phyloP scores from a whole-genome alignment of 2,797 vertebrate genomes.

The Premnoplex brunnescens region DNA sequence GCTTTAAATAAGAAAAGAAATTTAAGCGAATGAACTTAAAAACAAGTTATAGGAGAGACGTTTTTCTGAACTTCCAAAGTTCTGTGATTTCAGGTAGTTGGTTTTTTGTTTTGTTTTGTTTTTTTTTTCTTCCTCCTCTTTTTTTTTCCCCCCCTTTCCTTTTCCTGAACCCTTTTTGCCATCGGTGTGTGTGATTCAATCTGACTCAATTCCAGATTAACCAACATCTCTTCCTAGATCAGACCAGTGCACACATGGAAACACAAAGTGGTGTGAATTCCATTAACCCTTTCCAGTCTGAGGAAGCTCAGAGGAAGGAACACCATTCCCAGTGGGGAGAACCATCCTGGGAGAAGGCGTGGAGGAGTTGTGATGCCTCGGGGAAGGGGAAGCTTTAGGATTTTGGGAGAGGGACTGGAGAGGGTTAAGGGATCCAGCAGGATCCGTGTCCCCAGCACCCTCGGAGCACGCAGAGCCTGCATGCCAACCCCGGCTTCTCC shows the following conservation, averaged over 20 bases:
- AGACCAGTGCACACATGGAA: neutral
- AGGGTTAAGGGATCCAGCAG: neutral
- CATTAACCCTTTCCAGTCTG: slow-evolving; percentile 29
- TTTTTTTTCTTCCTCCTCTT: neutral
- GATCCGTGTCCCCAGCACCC: neutral
- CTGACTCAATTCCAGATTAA: slow-evolving; percentile 22
- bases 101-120: neutral
- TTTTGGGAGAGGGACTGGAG: neutral
- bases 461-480: slow-evolving; percentile 65
- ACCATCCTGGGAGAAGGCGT: neutral
- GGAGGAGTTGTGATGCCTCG: neutral
- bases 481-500: slow-evolving; percentile 48
- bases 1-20: slow-evolving; percentile 27
- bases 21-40: slow-evolving; percentile 31
- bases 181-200: slow-evolving; percentile 29
- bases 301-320: neutral
- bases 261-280: neutral
- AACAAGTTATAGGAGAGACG: slow-evolving; percentile 48
- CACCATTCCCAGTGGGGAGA: neutral
- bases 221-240: slow-evolving; percentile 2
- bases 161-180: slow-evolving; percentile 1
- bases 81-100: slow-evolving; percentile 69
- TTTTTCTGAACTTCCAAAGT: slow-evolving; percentile 68
- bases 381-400: neutral
- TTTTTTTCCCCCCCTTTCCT: neutral